Percentiles rank a stretch among this genome's conserved stretches.
Conservation (phyloP, 2,797 vertebrate genomes). For the Parauchenoglanis punctatus region DNA sequence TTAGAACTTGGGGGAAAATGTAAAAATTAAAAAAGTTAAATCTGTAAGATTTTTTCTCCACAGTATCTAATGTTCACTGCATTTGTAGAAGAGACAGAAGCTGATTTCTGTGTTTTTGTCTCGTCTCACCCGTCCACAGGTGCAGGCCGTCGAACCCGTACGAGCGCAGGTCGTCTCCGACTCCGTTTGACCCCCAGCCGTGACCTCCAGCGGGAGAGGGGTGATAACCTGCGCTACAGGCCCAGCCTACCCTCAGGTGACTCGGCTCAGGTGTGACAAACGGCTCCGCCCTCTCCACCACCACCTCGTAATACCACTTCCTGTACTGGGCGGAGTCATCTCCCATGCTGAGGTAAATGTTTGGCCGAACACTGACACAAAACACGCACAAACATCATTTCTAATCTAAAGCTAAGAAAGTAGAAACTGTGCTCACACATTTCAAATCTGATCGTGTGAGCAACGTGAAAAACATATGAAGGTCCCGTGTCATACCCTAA, state of each 20-base stretch:
- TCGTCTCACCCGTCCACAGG: conserved; percentile 87
- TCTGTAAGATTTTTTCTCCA: neutral
- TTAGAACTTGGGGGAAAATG: no score
- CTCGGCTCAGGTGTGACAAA: conserved; percentile 91
- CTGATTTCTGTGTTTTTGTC: neutral
- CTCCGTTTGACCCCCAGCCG: conserved; percentile 88
- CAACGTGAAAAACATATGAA: neutral
- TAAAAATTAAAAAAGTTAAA: neutral
- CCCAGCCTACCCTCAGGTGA: conserved; percentile 93
- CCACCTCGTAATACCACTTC: conserved; percentile 94
- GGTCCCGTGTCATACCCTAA: neutral
- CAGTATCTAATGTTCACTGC: neutral
- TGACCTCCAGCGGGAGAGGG: conserved; percentile 88
- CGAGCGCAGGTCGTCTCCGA: conserved; percentile 91
- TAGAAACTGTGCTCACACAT: neutral
- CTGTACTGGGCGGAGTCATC: conserved; percentile 89
- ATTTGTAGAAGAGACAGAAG: neutral
- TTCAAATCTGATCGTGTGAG: neutral
- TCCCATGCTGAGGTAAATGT: conserved; percentile 87
- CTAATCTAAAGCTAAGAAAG: neutral
- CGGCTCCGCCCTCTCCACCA: conserved; percentile 84
- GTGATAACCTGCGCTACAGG: conserved; percentile 82
- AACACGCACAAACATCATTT: neutral
- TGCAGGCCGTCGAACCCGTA: conserved; percentile 94
- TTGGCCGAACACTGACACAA: conserved; percentile 84